A percentile compares a stretch with the other conserved stretches of the same genome.
Evolutionary conservation across 2,113 vertebrate species (phyloP).

Genomic region (Brevimyrus niger): DNA sequence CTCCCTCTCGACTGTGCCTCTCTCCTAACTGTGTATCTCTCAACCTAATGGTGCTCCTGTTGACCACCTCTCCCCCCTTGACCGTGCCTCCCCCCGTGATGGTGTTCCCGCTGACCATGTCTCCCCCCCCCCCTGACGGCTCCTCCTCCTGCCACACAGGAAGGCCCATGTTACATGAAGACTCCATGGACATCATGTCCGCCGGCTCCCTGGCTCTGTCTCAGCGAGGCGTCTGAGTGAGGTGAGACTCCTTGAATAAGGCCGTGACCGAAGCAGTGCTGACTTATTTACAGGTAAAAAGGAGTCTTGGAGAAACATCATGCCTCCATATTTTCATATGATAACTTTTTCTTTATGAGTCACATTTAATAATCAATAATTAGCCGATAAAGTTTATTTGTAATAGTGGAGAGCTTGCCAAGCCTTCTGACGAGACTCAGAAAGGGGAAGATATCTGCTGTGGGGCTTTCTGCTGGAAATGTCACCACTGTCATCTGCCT

Average conservation of each 20-base stretch:
- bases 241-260: slow-evolving; percentile 39
- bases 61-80: background rate
- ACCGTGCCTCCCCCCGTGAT: background rate
- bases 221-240: slow-evolving; percentile 47
- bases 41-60: background rate
- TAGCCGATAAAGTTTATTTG: background rate
- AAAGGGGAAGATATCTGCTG: background rate
- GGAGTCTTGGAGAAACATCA: background rate
- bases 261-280: background rate
- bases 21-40: background rate
- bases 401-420: background rate
- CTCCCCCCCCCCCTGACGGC: background rate
- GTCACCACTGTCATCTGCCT: background rate
- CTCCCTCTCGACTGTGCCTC: background rate
- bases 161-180: slow-evolving; percentile 43
- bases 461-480: slow-evolving; percentile 9
- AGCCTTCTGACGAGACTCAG: background rate
- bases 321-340: background rate
- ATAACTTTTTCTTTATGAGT: background rate
- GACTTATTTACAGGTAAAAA: background rate
- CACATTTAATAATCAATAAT: background rate
- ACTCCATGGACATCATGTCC: slow-evolving; percentile 26
- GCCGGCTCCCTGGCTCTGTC: slow-evolving; percentile 33
- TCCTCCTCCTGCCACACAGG: slow-evolving; percentile 35
- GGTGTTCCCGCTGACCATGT: background rate